phyloP scores from a whole-genome alignment of 2,888 invertebrate species.

The Acanthosoma haemorrhoidale region DNA sequence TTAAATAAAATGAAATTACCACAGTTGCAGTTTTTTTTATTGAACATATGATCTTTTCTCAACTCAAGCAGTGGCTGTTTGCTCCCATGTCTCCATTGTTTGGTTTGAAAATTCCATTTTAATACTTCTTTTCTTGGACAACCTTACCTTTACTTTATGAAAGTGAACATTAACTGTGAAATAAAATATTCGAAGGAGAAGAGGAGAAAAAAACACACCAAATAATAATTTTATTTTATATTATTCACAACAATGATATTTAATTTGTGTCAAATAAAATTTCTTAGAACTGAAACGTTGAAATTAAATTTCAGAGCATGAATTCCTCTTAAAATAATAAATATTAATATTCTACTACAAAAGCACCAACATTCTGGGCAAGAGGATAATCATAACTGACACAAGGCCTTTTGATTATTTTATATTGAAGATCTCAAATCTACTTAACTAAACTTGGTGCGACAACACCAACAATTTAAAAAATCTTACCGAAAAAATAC shows the following conservation, averaged over 20 bases:
- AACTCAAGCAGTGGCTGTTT: no score
- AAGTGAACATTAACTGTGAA: not conserved
- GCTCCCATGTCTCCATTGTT: no score
- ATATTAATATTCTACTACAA: conserved; percentile 19
- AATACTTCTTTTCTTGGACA: no score
- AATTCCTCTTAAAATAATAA: conserved; percentile 20
- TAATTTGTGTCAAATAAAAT: conserved; percentile 22
- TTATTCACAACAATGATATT: conserved; percentile 29
- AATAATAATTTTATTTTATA: conserved; percentile 16
- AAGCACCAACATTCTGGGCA: conserved; percentile 25
- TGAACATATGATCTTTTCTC: no score
- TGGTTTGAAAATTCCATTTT: no score
- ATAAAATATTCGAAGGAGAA: not conserved
- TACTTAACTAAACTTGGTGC: conserved; percentile 6
- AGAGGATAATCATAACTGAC: conserved; percentile 4
- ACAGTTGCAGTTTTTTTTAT: no score
- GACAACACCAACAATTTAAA: not conserved
- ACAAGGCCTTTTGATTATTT: conserved; percentile 23
- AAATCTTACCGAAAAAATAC: not conserved
- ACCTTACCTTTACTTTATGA: no score
- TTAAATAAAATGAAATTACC: no score
- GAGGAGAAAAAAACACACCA: not conserved
- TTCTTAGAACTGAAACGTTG: conserved; percentile 25
- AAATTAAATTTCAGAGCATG: conserved; percentile 20
- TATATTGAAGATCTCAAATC: conserved; percentile 8